These are phyloP conservation scores for Drosophila longiperda DNA, from an alignment of 2,888 invertebrate species.

Conservation along the genomic window DNA sequence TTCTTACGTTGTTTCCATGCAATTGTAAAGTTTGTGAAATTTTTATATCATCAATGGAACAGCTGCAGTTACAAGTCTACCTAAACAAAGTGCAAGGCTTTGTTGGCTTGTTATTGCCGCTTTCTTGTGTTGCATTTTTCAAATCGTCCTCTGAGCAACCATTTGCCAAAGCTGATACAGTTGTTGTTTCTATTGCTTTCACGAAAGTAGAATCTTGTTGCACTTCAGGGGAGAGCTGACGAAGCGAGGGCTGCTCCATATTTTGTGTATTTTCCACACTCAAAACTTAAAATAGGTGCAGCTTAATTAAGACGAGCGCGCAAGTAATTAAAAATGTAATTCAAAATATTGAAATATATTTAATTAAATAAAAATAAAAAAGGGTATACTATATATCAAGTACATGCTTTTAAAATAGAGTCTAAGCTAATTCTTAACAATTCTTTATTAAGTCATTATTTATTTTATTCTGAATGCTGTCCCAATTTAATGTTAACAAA, in stretches of 20 bases:
- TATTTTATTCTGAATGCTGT: no score
- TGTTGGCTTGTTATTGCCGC: constrained; percentile 39
- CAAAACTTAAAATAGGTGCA: background rate
- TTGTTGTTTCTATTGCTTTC: constrained; percentile 31
- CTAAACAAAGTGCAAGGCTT: constrained; percentile 42
- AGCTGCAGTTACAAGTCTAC: constrained; percentile 15
- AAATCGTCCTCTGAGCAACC: constrained; percentile 63
- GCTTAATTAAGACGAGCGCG: rapidly evolving
- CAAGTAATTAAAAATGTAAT: background rate
- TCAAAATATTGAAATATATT: background rate
- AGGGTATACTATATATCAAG: background rate
- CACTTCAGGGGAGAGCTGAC: constrained; percentile 48
- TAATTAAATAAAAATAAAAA: background rate
- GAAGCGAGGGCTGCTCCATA: constrained; percentile 38
- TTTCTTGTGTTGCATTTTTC: constrained; percentile 71
- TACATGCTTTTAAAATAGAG: background rate
- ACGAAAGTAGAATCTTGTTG: constrained; percentile 64
- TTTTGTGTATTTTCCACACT: constrained; percentile 1
- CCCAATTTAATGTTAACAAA: background rate
- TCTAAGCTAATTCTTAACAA: background rate
- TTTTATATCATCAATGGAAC: constrained; percentile 56
- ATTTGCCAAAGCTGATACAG: constrained; percentile 70
- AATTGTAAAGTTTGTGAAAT: constrained; percentile 61
- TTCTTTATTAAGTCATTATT: background rate
- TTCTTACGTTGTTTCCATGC: constrained; percentile 10